Base-by-base conservation (phyloP, 2,888 invertebrate species). In the Amaurobius ferox region DNA sequence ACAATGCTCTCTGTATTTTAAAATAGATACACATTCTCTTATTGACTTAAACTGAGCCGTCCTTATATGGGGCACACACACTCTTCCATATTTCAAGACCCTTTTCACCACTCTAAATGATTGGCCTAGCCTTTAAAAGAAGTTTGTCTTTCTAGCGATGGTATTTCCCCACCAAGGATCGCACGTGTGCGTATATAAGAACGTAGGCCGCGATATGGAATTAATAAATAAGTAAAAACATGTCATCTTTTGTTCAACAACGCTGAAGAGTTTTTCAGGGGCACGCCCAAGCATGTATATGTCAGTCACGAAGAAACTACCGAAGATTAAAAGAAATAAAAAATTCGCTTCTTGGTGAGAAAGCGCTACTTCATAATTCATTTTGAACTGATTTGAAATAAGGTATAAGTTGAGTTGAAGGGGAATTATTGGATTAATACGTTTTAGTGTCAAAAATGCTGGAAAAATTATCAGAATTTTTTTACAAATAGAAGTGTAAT, bases 211-310 rank as follows among this genome's bases (percentile, higher is more conserved):
- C 23, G 23, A 77, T 30, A 28, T 55, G 62, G 26, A 71, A 79
- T 70, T 70, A 78, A 78, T 79, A 79, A 79, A 71, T 71, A 70
- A 71, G 62, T 44, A 71, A 55, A 77, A 64, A 64, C 68, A 28
- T 30, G 30, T 62, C 62, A 9, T 35, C 40, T 79, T 78, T 79
- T 79, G 40, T 62, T 62, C 35, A 29, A 35, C 28, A 40, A 71
- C 40, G n/a, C 40, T 44, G 13, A 44, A 48, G 61, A 39, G 39
- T 40, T 70, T 44, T 71, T 19, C 3, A 5, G 64, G 39, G 79
- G 79, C 79, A 79, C 79, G 32, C 79, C 79, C 79, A 30, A 23
- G 13, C n/a, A 44, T 39, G 29, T 61, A 70, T 39, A 64, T 23
- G 61, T 62, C 62, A 71, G 70, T 79, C 70, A 71, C 71, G 71